Evolutionary conservation across 2,888 invertebrate genomes (phyloP), one percentile per base, ranked within the genome.

Genomic region (Hyalella azteca): DNA sequence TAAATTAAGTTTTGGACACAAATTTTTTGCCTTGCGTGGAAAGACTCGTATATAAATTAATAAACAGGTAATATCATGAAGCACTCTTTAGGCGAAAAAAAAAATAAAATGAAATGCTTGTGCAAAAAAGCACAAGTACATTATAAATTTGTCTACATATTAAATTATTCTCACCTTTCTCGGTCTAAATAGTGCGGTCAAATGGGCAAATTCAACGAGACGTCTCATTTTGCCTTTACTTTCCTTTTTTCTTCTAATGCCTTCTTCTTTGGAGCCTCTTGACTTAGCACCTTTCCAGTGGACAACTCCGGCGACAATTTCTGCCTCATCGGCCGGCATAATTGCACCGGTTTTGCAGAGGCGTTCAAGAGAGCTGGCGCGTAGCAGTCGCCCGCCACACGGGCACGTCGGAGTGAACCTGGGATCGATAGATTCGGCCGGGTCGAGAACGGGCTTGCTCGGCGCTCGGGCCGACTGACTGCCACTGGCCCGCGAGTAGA

Each of bases 321-420:
- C 45, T 13, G 13, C 75, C 45, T 75, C 75, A 41, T 45, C 75
- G 3, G 75, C 13, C 26, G 45, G 36, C 29, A 66, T 32, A n/a
- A n/a, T n/a, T 13, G 66, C 66, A 5, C 66, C 75, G 2, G 75
- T 75, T 11, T 79, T 79, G 41, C 78, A 76, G 29, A 81, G 79
- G 1, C 79, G 60, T 29, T 83, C 81, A 41, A 79, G 73, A 22
- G 83, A 83, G 39, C 76, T 79, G n/a, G 81, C 81, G 40, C 81
- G 75, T 40, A 81, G 79, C 41, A 83, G 77, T 5, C 81, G 80
- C n/a, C 80, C 80, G 26, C 83, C 81, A 39, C 83, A 83, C 22
- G 83, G 83, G 77, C 83, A 83, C 19, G 83, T 83, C 39, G 81
- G 76, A 22, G 83, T 76, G 79, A 83, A 83, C 59, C 83, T 81